phyloP scores from a whole-genome alignment of 37 sponge, comb jelly and placozoan species.

The Cladorhizidae sp. region DNA sequence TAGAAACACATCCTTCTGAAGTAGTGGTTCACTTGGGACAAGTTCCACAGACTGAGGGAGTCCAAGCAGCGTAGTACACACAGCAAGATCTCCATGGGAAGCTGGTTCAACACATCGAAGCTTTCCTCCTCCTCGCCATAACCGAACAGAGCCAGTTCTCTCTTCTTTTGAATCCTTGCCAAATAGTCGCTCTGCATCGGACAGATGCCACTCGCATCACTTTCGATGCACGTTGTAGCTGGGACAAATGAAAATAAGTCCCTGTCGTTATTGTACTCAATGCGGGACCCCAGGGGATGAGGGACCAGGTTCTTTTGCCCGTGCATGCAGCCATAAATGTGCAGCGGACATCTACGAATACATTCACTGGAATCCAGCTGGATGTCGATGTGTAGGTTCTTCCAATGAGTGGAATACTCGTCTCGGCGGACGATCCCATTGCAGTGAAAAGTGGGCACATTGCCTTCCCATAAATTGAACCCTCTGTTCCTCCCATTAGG shows the following conservation, averaged over 20 bases:
- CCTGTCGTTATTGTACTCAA: conserved; percentile 12
- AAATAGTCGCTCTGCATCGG: conserved; percentile 23
- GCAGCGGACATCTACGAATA: conserved; percentile 51
- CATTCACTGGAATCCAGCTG: background rate
- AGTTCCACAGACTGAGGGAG: conserved; percentile 55
- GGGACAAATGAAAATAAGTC: background rate
- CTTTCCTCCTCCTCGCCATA: conserved; percentile 51
- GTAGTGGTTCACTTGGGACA: conserved; percentile 64
- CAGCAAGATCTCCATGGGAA: conserved; percentile 49
- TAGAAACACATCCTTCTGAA: conserved; percentile 46
- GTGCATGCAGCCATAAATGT: conserved; percentile 43
- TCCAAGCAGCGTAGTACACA: conserved; percentile 30
- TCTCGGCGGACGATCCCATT: conserved; percentile 49
- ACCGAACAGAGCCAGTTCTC: conserved; percentile 60
- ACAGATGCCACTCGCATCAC: background rate
- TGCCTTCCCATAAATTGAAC: background rate
- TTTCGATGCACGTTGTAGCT: no score
- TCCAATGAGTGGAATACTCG: conserved; percentile 51
- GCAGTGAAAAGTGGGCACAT: conserved; percentile 23
- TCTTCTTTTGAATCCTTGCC: conserved; percentile 37
- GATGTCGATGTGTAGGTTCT: conserved; percentile 32
- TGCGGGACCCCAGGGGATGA: background rate
- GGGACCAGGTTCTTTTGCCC: conserved; percentile 22
- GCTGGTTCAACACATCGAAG: conserved; percentile 58
- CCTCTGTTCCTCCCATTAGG: background rate